phyloP scores from a whole-genome alignment of 2,797 vertebrate species.

The Varecia variegata region DNA sequence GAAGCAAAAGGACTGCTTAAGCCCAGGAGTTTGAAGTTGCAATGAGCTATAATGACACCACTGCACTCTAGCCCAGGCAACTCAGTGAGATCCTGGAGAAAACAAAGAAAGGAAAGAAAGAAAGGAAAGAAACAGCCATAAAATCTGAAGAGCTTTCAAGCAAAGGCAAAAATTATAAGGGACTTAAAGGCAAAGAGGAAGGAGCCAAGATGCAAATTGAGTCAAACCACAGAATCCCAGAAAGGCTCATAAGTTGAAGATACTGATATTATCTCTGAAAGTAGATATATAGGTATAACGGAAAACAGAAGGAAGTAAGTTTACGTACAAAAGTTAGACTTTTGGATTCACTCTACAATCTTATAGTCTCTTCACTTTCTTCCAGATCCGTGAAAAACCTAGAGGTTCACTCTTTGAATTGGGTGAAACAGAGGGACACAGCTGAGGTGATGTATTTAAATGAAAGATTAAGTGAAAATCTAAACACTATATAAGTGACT shows the following conservation, averaged over 20 bases:
- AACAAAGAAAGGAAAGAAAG: too few species aligned
- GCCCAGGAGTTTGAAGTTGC: background rate
- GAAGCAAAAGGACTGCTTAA: too few species aligned
- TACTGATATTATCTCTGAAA: background rate
- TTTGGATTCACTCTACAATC: background rate
- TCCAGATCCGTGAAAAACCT: background rate
- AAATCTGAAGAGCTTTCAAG: background rate
- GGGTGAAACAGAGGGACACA: background rate
- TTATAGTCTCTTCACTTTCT: background rate
- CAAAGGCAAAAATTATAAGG: background rate
- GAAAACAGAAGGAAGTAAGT: slow-evolving; percentile 33
- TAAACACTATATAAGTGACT: background rate
- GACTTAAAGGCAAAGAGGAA: background rate
- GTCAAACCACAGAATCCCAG: background rate
- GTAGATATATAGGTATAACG: background rate
- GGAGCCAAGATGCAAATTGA: background rate
- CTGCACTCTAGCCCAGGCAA: background rate
- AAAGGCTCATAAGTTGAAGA: background rate
- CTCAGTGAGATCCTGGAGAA: too few species aligned
- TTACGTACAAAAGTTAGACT: background rate
- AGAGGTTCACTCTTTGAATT: background rate
- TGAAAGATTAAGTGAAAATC: slow-evolving; percentile 15
- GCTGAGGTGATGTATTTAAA: background rate
- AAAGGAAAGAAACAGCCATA: background rate
- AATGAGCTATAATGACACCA: background rate